phyloP scores from a whole-genome alignment of 1,140 invertebrate genomes.

The Bombyx mandarina region DNA sequence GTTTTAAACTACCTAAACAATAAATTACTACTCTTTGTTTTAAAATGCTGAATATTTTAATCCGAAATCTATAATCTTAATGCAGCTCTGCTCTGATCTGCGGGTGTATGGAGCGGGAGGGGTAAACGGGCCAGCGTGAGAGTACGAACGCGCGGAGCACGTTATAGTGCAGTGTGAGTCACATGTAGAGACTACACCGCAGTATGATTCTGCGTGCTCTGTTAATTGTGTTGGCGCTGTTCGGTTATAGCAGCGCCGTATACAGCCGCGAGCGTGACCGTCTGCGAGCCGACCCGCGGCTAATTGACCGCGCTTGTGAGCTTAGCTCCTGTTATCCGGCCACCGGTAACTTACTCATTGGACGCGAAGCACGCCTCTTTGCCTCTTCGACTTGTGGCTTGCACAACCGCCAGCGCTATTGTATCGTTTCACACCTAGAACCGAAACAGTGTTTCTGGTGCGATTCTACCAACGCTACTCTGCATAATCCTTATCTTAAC shows the following conservation, averaged over 20 bases:
- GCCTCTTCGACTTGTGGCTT: slow-evolving; percentile 97
- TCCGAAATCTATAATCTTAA: too few species aligned
- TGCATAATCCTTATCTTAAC: slow-evolving; percentile 71
- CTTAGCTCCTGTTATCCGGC: slow-evolving; percentile 97
- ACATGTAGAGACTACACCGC: slow-evolving; percentile 42
- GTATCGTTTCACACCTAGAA: slow-evolving; percentile 97
- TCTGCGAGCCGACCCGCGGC: slow-evolving; percentile 40
- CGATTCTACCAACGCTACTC: slow-evolving; percentile 80
- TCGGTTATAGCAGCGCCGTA: slow-evolving; percentile 40
- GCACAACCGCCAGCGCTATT: slow-evolving; percentile 84
- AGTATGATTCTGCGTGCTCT: slow-evolving; percentile 52
- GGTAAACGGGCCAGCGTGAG: too few species aligned
- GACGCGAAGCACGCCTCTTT: slow-evolving; percentile 85
- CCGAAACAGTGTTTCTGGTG: slow-evolving; percentile 97
- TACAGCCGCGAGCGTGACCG: slow-evolving; percentile 51
- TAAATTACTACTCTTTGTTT: too few species aligned
- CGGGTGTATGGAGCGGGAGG: too few species aligned
- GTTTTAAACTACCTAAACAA: too few species aligned
- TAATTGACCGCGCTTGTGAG: slow-evolving; percentile 83
- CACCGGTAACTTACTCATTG: slow-evolving; percentile 97
- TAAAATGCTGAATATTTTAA: too few species aligned
- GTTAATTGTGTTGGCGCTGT: slow-evolving; percentile 42
- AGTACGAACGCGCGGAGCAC: not conserved
- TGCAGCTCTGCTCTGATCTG: too few species aligned
- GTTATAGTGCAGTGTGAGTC: slow-evolving; percentile 54